Evolutionary conservation across 2,113 vertebrate genomes (phyloP), one percentile per base, ranked within the genome.

Genomic region (Corydoras maculifer): DNA sequence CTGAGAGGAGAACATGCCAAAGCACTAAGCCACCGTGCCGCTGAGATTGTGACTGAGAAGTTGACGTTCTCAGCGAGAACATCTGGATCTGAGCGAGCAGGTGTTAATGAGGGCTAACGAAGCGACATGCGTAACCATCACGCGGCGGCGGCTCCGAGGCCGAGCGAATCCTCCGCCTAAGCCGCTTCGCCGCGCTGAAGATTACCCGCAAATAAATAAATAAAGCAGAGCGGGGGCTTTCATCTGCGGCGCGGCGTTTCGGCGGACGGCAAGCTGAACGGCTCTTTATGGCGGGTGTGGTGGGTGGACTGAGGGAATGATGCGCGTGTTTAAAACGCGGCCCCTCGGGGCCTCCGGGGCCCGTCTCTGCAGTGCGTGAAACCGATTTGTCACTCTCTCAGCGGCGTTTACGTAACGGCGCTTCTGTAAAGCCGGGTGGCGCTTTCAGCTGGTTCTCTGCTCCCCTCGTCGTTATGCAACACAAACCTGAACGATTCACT

Each of bases 181-280:
- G 77, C 73, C 68, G 60, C 70, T 75, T 75, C 58, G 63, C 65
- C 75, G 62, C 48, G 66, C 62, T 71, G 43, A 11, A 49, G 77
- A 72, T 75, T 73, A 75, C 57, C 9, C 29, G 57, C 5, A 69
- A 69, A 61, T 64, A 58, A 73, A 64, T 68, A 73, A 74, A 48
- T 30, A 64, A 59, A 60, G 15, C 48, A 32, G 61, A 65, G 14
- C 14, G 49, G 51, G 8, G 9, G 25, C 70, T 73, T 79, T 70
- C 66, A 63, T 73, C 70, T 67, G 35, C 7, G 35, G 4, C 35
- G 8, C 15, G 65, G 66, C 60, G 63, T 43, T 12, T 49, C 25
- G 31, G 13, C 29, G 51, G 58, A 25, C 9, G 8, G 68, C 50
- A 15, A 13, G 48, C 31, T 18, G 55, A 9, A 31, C 29, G 68